Base-by-base conservation (phyloP, 2,113 vertebrate genomes). In the Phalacrocorax aristotelis region DNA sequence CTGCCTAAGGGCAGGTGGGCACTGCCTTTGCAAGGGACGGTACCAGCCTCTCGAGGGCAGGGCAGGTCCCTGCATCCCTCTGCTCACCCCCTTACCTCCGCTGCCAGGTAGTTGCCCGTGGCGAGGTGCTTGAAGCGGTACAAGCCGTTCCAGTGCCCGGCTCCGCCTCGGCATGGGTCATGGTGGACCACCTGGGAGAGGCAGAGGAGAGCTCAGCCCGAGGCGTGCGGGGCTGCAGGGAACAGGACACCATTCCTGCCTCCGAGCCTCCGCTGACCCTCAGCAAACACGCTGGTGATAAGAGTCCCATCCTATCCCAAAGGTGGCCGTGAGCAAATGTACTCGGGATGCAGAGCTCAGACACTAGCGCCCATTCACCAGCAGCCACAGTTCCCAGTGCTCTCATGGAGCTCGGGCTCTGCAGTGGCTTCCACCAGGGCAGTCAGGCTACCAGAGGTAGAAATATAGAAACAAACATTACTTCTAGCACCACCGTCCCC, bases 91-190 rank as follows among this genome's bases (percentile, higher is more conserved):
- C 64, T 98, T 97, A 99, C 99, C 99, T 99, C 99, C 0, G 99
- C 99, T 79, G 99, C 99, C 97, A 99, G 97, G 96, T 99, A 99
- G 97, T 99, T 99, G 83, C 99, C 99, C 0, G 99, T 99, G 80
- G 99, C 99, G 14, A 99, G 98, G 96, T 99, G 99, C 95, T 99
- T 99, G 97, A 99, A 99, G 77, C 99, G 98, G 93, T 99, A 99
- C 46, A 99, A 98, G 94, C 99, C 99, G 0, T 99, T 99, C 99
- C 99, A 99, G 97, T 99, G 99, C 52, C 99, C 99, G 1, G 99
- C 99, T 87, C 99, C 99, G 57, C 99, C 99, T 6, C 99, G 98
- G 85, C 99, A 99, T 0, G 99, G 99, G 95, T 99, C 99, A 0
- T 99, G 99, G 96, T 99, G 99, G 90, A 99, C 99, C n/a, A 99